Conservation (phyloP, 2,113 vertebrate species). For the Callionymus lyra region DNA sequence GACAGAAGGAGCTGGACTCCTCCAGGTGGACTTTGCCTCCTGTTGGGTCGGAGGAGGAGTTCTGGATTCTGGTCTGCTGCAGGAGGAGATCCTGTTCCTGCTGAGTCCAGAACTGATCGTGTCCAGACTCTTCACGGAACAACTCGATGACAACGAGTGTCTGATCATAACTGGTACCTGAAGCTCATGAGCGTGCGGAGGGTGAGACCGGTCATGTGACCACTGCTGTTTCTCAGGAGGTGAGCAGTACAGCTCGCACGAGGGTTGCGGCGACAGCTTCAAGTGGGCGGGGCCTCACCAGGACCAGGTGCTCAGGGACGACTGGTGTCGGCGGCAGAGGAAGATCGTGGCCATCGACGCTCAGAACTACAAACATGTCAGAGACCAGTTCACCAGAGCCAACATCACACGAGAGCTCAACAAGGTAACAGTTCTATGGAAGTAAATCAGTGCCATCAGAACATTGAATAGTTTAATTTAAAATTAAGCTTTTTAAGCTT, state of each 20-base stretch:
- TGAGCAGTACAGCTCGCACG: conserved; percentile 47
- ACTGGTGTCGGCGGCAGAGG: conserved; percentile 41
- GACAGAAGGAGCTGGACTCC: conserved; percentile 14
- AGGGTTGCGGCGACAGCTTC: conserved; percentile 47
- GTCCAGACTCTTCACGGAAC: conserved; percentile 64
- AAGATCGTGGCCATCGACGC: conserved; percentile 65
- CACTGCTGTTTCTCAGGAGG: no score
- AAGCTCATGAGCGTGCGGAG: no score
- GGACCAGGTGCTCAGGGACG: conserved; percentile 37
- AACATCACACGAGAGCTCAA: conserved; percentile 51
- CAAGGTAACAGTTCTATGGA: conserved; percentile 46
- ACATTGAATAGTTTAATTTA: no score
- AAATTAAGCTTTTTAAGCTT: no score
- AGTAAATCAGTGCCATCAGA: no score
- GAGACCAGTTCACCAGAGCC: conserved; percentile 33
- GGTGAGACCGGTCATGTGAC: not conserved
- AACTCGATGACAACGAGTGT: conserved; percentile 49
- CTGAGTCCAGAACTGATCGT: conserved; percentile 65
- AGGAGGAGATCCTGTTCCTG: conserved; percentile 68
- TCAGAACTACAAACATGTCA: conserved; percentile 18
- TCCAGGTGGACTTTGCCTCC: conserved; percentile 62
- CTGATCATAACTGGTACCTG: conserved; percentile 53
- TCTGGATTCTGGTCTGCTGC: conserved; percentile 54
- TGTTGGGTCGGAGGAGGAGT: conserved; percentile 58
- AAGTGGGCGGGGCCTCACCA: conserved; percentile 22